These are phyloP conservation scores for Cercopithecus mona DNA, from an alignment of 2,113 vertebrate genomes.

Conservation along the genomic window DNA sequence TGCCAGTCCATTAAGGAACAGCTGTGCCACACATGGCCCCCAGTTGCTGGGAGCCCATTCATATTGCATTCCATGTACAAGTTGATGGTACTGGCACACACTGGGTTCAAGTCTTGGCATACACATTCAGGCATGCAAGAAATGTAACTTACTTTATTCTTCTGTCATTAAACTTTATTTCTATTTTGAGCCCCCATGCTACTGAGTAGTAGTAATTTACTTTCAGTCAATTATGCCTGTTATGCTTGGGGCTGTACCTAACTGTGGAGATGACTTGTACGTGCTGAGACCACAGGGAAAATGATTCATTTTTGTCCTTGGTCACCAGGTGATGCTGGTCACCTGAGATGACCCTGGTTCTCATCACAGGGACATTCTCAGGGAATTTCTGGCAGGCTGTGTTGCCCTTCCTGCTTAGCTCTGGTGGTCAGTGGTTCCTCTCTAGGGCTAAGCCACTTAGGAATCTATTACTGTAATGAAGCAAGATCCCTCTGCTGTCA, in stretches of 20 bases:
- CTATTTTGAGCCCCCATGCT: not conserved
- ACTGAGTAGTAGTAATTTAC: not conserved
- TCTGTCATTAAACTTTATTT: not conserved
- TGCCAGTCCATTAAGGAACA: not conserved
- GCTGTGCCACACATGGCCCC: constrained; percentile 23
- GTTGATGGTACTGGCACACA: not conserved
- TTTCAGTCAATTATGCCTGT: not conserved
- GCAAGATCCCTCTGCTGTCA: not conserved
- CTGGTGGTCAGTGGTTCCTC: not conserved
- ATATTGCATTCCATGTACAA: not conserved
- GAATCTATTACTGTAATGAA: not conserved
- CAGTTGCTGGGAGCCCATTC: not conserved
- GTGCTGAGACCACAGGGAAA: not conserved
- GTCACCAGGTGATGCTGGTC: not conserved
- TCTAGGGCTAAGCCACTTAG: not conserved
- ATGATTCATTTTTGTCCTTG: not conserved
- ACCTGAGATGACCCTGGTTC: not conserved
- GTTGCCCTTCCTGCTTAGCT: not conserved
- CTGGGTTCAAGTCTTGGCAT: not conserved
- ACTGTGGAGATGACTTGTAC: not conserved
- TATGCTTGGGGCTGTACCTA: not conserved
- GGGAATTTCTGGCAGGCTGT: not conserved
- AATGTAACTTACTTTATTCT: not conserved
- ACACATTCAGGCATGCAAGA: not conserved
- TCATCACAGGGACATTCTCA: not conserved